These are phyloP conservation scores for Leptothorax acervorum DNA, from an alignment of 2,888 invertebrate species.

Conservation along the genomic window DNA sequence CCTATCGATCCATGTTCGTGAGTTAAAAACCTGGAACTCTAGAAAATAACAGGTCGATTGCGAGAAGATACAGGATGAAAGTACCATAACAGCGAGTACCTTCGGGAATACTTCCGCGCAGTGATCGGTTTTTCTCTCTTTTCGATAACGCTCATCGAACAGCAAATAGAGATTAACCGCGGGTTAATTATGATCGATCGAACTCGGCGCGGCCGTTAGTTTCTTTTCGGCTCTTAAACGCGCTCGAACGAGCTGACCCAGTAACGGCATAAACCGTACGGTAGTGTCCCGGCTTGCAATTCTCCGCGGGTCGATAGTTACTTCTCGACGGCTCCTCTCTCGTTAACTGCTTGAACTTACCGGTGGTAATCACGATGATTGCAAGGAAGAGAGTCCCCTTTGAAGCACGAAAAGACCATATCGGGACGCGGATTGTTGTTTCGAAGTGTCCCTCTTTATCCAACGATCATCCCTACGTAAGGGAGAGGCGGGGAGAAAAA, in stretches of 20 bases:
- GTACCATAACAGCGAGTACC: not conserved
- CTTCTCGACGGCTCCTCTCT: conserved; percentile 37
- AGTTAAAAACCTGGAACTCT: not conserved
- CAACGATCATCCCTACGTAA: conserved; percentile 7
- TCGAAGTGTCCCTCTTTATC: conserved; percentile 10
- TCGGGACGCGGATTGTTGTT: conserved; percentile 33
- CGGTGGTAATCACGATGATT: conserved; percentile 55
- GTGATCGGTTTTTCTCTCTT: not conserved
- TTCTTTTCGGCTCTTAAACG: conserved; percentile 49
- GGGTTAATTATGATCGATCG: conserved; percentile 49
- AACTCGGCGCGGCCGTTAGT: conserved; percentile 16
- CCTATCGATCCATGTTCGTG: not conserved
- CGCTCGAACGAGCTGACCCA: conserved; percentile 47
- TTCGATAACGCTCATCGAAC: conserved; percentile 26
- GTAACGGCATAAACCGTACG: conserved; percentile 54
- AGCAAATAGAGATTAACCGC: conserved; percentile 47
- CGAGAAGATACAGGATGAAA: conserved; percentile 28
- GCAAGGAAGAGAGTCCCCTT: conserved; percentile 24
- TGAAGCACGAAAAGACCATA: conserved; percentile 39
- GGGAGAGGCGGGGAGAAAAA: not conserved
- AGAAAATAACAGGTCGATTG: not conserved
- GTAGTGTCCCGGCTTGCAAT: conserved; percentile 49
- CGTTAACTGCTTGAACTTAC: conserved; percentile 47
- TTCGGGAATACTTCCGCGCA: conserved; percentile 19
- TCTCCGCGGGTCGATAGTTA: conserved; percentile 52